Percentiles rank a stretch among this genome's conserved stretches.
Evolutionary conservation across 2,888 invertebrate species (phyloP).

Genomic region (Ypsolopha scabrella): DNA sequence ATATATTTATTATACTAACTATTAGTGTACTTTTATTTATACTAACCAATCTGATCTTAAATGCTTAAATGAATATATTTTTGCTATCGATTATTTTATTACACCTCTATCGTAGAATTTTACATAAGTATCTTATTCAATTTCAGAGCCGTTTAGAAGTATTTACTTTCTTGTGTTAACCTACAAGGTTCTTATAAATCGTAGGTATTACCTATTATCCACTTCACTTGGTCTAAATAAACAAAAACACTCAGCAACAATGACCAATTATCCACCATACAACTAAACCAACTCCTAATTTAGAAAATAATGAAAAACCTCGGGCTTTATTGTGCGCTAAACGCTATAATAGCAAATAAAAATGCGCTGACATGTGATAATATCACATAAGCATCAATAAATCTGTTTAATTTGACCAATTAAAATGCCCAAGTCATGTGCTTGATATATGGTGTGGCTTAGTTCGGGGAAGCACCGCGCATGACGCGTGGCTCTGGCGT

Average conservation of each 20-base stretch:
- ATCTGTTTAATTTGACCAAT: constrained; percentile 56
- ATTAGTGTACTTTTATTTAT: too few species aligned
- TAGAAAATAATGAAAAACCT: neutral
- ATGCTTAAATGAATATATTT: too few species aligned
- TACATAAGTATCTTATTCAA: too few species aligned
- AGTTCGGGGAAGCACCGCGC: constrained; percentile 28
- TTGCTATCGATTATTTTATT: too few species aligned
- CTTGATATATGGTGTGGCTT: constrained; percentile 33
- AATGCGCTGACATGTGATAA: constrained; percentile 19
- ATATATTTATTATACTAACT: too few species aligned
- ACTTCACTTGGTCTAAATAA: neutral
- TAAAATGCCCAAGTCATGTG: constrained; percentile 20
- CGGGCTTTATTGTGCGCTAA: constrained; percentile 2
- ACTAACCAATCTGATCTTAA: too few species aligned
- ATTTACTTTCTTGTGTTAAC: too few species aligned
- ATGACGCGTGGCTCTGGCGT: constrained; percentile 27
- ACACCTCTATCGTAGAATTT: too few species aligned
- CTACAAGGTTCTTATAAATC: too few species aligned
- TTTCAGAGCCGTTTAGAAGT: too few species aligned
- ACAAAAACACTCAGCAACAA: neutral
- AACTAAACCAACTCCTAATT: neutral
- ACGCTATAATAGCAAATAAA: constrained; percentile 4
- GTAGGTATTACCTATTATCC: too few species aligned
- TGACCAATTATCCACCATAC: neutral
- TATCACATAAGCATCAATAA: constrained; percentile 47